Base-by-base conservation (phyloP, 2,797 vertebrate genomes). In the Erpetoichthys calabaricus region DNA sequence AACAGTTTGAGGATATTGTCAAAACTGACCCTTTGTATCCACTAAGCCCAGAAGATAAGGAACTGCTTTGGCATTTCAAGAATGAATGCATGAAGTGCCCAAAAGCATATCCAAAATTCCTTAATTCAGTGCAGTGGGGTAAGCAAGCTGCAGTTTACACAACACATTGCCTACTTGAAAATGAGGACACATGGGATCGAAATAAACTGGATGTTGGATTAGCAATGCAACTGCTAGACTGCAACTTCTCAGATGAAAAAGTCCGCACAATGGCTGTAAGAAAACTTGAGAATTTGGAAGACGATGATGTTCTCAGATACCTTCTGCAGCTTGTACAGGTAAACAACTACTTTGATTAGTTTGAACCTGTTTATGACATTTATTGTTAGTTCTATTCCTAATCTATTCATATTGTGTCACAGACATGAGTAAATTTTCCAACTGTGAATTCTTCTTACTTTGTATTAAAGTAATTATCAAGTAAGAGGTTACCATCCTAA, bases 251-350 rank as follows among this genome's bases (percentile, higher is more conserved):
- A 0, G 94, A 99, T 4, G 91, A 94, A 61, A 91, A 89, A 44
- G 96, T 98, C 8, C 84, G 96, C 67, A 90, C 92, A 1, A 88
- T 99, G 79, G 94, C 96, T 1, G 93, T 99, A 56, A 88, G 89
- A 74, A 98, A 98, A 74, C 78, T 99, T 75, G 94, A 98, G 79
- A 89, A 84, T 44, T 81, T 97, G 64, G 91, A 89, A 43, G 89
- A 97, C 0, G 93, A 97, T 25, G 92, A 95, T 5, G 91, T 99
- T 62, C 85, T 97, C 60, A 80, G 94, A 67, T 99, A 97, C 67
- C 91, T 98, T 50, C 80, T 99, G 49, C 96, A 99, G 65, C 86
- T 99, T 42, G 94, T 99, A 7, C 96, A 99, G 91, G 96, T 97
- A 70, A 69, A 71, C 5, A 2, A 45, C 56, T 57, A 47, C 25